phyloP scores from a whole-genome alignment of 2,888 invertebrate genomes.

The Epirrita christyi region DNA sequence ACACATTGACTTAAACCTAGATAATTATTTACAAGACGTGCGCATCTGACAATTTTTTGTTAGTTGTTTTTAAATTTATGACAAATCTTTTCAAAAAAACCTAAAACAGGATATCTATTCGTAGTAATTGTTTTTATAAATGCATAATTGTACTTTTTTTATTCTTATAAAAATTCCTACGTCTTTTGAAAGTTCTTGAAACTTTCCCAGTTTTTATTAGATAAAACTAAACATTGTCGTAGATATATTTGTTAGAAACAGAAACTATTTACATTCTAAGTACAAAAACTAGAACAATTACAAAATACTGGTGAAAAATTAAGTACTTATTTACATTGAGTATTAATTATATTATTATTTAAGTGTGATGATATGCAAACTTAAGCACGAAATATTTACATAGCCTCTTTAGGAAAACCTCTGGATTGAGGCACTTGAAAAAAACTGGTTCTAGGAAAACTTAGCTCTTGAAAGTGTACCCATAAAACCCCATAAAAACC shows the following conservation, averaged over 20 bases:
- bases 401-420: slow-evolving; percentile 47
- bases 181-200: too few relatives aligned
- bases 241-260: neutral
- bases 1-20: slow-evolving; percentile 49
- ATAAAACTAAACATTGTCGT: neutral
- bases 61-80: neutral
- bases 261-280: slow-evolving; percentile 46
- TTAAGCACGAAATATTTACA: slow-evolving; percentile 45
- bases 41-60: too few relatives aligned
- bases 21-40: slow-evolving; percentile 53
- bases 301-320: slow-evolving; percentile 57
- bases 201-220: too few relatives aligned
- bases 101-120: too few relatives aligned
- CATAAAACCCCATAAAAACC: too few relatives aligned
- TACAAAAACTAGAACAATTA: slow-evolving; percentile 38
- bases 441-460: neutral
- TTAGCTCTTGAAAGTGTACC: too few relatives aligned
- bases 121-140: too few relatives aligned
- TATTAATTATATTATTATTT: slow-evolving; percentile 35
- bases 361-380: slow-evolving; percentile 16
- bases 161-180: too few relatives aligned
- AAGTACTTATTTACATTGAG: slow-evolving; percentile 47
- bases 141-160: too few relatives aligned
- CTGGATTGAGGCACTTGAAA: neutral
- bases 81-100: too few relatives aligned